Conservation (phyloP, 2,797 vertebrate species). For the Telmatherina bonti region DNA sequence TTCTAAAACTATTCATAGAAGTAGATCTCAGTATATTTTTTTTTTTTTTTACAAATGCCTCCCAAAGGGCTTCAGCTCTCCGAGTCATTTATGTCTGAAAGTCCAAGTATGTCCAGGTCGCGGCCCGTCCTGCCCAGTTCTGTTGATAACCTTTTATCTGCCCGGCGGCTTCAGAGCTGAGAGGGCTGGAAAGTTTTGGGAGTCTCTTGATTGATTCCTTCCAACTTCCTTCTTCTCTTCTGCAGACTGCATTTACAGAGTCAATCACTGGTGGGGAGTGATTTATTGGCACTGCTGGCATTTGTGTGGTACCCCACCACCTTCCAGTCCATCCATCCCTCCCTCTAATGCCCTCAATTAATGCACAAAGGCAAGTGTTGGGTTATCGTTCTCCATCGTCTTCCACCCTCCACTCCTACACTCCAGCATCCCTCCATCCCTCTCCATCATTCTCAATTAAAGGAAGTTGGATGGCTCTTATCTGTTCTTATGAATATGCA, state of each 20-base stretch:
- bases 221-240: slow-evolving; percentile 61
- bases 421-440: slow-evolving; percentile 67
- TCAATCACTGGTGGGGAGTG: slow-evolving; percentile 70
- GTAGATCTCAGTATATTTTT: neutral
- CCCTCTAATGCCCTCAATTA: slow-evolving; percentile 81
- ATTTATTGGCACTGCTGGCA: slow-evolving; percentile 78
- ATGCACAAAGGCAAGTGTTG: slow-evolving; percentile 78
- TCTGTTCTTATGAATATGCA: slow-evolving; percentile 85
- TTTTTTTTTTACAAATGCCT: slow-evolving; percentile 14
- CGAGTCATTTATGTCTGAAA: slow-evolving; percentile 35
- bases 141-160: slow-evolving; percentile 63
- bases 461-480: slow-evolving; percentile 79
- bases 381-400: slow-evolving; percentile 75
- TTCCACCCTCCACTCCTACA: slow-evolving; percentile 55
- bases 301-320: slow-evolving; percentile 66
- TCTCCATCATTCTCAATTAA: slow-evolving; percentile 85
- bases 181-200: slow-evolving; percentile 61
- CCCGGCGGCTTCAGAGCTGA: slow-evolving; percentile 23
- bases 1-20: neutral
- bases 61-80: slow-evolving; percentile 2
- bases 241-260: slow-evolving; percentile 72
- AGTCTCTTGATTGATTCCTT: slow-evolving; percentile 66
- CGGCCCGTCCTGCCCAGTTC: slow-evolving; percentile 29
- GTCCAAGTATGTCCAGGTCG: slow-evolving; percentile 37
- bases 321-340: slow-evolving; percentile 65